Evolutionary conservation across 2,888 invertebrate species (phyloP).

Genomic region (Hanleya hanleyi): DNA sequence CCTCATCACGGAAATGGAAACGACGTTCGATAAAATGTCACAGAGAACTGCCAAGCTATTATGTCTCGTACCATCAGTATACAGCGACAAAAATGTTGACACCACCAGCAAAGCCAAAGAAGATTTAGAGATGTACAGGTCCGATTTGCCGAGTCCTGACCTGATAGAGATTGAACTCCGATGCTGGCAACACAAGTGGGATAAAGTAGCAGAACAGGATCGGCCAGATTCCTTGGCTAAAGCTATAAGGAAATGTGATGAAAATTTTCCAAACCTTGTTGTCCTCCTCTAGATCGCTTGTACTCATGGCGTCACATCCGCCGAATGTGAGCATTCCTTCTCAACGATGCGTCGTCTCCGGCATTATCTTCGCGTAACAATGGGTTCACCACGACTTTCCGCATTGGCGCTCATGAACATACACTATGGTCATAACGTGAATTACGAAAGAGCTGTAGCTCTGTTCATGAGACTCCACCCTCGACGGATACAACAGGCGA

Average conservation of each 20-base stretch:
- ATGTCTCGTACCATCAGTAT: not conserved
- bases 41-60: not conserved
- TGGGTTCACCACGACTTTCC: constrained; percentile 8
- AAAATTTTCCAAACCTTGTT: constrained; percentile 1
- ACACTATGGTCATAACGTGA: constrained; percentile 15
- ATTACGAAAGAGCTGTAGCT: constrained; percentile 12
- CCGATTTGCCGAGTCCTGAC: not conserved
- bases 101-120: no score
- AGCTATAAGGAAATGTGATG: not conserved
- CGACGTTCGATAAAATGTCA: not conserved
- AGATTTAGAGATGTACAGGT: not conserved
- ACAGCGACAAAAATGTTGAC: no score
- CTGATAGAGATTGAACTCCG: not conserved
- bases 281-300: not conserved
- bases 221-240: not conserved
- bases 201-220: not conserved
- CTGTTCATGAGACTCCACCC: constrained; percentile 14
- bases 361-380: constrained; percentile 6
- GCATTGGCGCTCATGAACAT: constrained; percentile 21
- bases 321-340: constrained; percentile 5
- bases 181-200: constrained; percentile 5
- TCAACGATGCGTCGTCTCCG: not conserved
- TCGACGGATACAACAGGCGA: constrained; percentile 57
- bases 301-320: not conserved
- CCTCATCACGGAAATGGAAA: constrained; percentile 5